These are phyloP conservation scores for Halictus rubicundus DNA, from an alignment of 1,140 invertebrate species.

Conservation along the genomic window DNA sequence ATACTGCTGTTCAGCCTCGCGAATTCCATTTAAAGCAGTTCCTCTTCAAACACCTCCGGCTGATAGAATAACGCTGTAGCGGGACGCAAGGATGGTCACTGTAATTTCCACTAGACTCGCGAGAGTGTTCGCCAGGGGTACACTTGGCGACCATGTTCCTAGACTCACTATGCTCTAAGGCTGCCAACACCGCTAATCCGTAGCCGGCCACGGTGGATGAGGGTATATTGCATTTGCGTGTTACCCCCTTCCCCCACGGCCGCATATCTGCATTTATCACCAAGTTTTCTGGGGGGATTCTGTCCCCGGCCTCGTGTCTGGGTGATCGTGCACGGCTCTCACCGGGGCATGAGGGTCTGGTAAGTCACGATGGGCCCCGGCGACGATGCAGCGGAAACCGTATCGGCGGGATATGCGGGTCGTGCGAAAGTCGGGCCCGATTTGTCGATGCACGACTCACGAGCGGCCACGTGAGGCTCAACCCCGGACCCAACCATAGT, in stretches of 20 bases:
- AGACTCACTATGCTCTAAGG: slow-evolving; percentile 8
- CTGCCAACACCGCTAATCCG: slow-evolving; percentile 5
- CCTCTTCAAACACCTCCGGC: not conserved
- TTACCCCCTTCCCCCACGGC: slow-evolving; percentile 36
- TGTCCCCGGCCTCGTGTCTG: slow-evolving; percentile 40
- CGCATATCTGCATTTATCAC: slow-evolving; percentile 65
- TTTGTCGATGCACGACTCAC: slow-evolving; percentile 61
- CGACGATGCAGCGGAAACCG: slow-evolving; percentile 36
- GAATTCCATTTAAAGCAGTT: not conserved
- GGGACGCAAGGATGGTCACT: not conserved
- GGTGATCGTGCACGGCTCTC: slow-evolving; percentile 38
- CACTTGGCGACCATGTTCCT: not conserved
- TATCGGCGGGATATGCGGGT: slow-evolving; percentile 50
- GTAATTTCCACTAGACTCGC: not conserved
- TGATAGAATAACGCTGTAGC: not conserved
- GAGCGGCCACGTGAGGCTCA: slow-evolving; percentile 28
- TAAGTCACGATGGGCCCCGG: slow-evolving; percentile 56
- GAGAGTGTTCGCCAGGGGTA: not conserved
- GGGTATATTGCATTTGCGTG: slow-evolving; percentile 65
- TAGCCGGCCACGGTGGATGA: not conserved
- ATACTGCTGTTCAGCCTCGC: not conserved
- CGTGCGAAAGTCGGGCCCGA: slow-evolving; percentile 63
- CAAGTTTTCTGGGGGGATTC: slow-evolving; percentile 52
- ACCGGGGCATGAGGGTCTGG: slow-evolving; percentile 33
- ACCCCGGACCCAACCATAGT: not conserved